Percentiles rank a stretch among this genome's conserved stretches.
phyloP scores from a whole-genome alignment of 2,888 invertebrate genomes.

The Stenichneumon culpator region DNA sequence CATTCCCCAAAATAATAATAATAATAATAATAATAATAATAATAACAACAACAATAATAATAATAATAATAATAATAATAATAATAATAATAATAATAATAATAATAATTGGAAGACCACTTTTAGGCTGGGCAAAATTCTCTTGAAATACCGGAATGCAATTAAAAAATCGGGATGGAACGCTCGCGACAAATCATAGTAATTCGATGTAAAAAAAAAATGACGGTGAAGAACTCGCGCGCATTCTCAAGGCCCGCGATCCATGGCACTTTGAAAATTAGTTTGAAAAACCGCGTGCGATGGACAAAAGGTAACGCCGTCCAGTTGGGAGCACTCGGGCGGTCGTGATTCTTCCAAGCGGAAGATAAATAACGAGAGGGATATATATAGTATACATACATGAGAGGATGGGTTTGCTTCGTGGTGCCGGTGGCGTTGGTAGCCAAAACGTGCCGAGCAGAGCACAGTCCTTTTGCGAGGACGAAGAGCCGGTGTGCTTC shows the following conservation, averaged over 20 bases:
- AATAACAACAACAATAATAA: neutral
- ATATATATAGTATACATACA: constrained; percentile 17
- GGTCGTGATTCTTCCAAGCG: constrained; percentile 82
- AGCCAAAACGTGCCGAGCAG: constrained; percentile 58
- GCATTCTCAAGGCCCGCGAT: neutral
- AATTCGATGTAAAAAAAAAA: neutral
- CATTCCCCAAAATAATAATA: neutral
- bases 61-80: too few species aligned
- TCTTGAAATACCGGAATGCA: too few species aligned
- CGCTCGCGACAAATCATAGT: neutral
- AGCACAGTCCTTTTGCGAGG: constrained; percentile 59
- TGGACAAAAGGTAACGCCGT: constrained; percentile 47
- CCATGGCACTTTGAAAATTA: constrained; percentile 39
- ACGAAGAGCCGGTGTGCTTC: constrained; percentile 56
- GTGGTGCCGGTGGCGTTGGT: constrained; percentile 53
- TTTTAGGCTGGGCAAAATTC: too few species aligned
- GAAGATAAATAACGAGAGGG: constrained; percentile 84
- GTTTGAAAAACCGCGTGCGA: constrained; percentile 29
- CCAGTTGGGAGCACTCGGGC: constrained; percentile 53
- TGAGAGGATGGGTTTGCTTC: constrained; percentile 33
- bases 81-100: neutral
- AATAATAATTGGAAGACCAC: too few species aligned
- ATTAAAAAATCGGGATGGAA: neutral
- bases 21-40: neutral
- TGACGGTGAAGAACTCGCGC: neutral